Evolutionary conservation across 2,797 vertebrate species (phyloP).

Genomic region (Anisognathus igniventris): DNA sequence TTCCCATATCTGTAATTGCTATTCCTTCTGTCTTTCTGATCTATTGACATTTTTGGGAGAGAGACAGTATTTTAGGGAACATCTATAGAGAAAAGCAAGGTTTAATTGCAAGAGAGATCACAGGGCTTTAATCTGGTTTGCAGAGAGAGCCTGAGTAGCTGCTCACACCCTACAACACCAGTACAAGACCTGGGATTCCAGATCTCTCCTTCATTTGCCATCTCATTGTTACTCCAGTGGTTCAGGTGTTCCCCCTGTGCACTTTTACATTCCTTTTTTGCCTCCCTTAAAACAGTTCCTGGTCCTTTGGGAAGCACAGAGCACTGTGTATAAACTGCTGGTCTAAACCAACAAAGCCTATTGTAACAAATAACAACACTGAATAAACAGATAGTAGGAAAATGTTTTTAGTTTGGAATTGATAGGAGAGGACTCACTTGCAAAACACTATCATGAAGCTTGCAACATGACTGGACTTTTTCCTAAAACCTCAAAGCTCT

Average conservation of each 20-base stretch:
- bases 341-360: neutral
- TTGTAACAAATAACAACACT: neutral
- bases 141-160: neutral
- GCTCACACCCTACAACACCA: neutral
- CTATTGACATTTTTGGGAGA: neutral
- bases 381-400: neutral
- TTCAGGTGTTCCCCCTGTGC: neutral
- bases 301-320: neutral
- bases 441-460: neutral
- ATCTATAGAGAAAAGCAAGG: neutral
- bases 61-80: neutral
- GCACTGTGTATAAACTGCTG: neutral
- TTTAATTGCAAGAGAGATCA: neutral
- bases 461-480: neutral
- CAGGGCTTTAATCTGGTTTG: neutral
- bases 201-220: neutral
- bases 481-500: neutral
- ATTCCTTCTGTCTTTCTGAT: neutral
- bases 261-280: neutral
- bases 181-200: neutral
- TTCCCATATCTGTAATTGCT: neutral
- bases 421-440: neutral
- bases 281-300: neutral
- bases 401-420: neutral
- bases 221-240: neutral